Conservation (phyloP, 2,113 vertebrate species). For the Scopus umbretta region DNA sequence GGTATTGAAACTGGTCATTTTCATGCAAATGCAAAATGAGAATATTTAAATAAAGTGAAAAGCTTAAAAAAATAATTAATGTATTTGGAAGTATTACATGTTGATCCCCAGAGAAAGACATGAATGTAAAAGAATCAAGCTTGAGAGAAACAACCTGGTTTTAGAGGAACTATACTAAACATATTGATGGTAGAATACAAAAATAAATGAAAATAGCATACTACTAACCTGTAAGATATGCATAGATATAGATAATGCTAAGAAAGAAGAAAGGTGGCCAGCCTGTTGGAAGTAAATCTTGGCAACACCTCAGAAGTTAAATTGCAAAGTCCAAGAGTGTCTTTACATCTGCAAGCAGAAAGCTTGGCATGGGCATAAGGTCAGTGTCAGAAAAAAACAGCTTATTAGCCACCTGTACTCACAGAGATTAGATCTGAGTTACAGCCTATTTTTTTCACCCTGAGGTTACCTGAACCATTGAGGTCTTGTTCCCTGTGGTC, state of each 20-base stretch:
- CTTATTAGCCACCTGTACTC: neutral
- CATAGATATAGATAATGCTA: neutral
- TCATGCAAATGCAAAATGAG: neutral
- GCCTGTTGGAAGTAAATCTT: neutral
- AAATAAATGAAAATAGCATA: neutral
- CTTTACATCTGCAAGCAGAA: neutral
- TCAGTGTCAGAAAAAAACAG: neutral
- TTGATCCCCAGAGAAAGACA: neutral
- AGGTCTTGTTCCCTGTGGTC: neutral
- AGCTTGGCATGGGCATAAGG: neutral
- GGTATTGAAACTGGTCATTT: neutral
- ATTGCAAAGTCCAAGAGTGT: neutral
- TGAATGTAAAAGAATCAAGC: neutral
- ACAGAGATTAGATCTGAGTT: neutral
- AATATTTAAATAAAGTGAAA: neutral
- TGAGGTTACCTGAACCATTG: neutral
- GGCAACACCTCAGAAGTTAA: neutral
- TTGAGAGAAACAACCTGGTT: neutral
- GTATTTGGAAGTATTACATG: neutral
- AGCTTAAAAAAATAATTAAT: neutral
- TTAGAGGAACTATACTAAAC: neutral
- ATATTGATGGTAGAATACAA: neutral
- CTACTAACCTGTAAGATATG: neutral
- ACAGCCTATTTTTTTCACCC: neutral
- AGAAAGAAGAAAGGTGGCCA: neutral